Percentiles rank a stretch among this genome's conserved stretches.
phyloP scores from a whole-genome alignment of 2,888 invertebrate species.

The Drosophila fulvimacula region DNA sequence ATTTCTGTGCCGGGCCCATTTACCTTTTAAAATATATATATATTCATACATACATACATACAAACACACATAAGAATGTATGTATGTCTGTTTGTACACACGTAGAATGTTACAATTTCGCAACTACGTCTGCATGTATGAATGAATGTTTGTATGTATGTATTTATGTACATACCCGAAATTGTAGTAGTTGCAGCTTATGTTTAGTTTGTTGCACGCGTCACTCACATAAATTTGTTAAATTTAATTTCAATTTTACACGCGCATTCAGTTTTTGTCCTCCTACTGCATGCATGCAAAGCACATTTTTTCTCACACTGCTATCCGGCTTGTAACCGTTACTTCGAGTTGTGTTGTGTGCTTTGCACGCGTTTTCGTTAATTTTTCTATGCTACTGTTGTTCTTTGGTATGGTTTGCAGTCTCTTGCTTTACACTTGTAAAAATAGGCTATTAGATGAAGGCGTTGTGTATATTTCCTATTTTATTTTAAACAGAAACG shows the following conservation, averaged over 20 bases:
- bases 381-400: slow-evolving; percentile 50
- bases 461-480: slow-evolving; percentile 41
- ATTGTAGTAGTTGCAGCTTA: slow-evolving; percentile 24
- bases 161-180: slow-evolving; percentile 46
- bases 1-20: slow-evolving; percentile 51
- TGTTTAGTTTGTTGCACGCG: slow-evolving; percentile 44
- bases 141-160: slow-evolving; percentile 16
- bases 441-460: slow-evolving; percentile 43
- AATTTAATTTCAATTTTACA: slow-evolving; percentile 69
- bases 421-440: slow-evolving; percentile 48
- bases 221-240: slow-evolving; percentile 49
- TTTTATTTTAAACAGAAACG: slow-evolving; percentile 35
- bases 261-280: slow-evolving; percentile 48
- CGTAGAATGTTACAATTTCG: neutral
- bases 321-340: slow-evolving; percentile 66
- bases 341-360: slow-evolving; percentile 56
- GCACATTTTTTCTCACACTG: slow-evolving; percentile 76
- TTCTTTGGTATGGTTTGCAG: slow-evolving; percentile 36
- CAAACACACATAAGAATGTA: neutral
- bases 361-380: slow-evolving; percentile 60
- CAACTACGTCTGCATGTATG: slow-evolving; percentile 3
- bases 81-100: slow-evolving; percentile 10
- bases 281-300: slow-evolving; percentile 57
- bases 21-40: slow-evolving; percentile 15
- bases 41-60: neutral